These are phyloP conservation scores for Hoplodrina ambigua DNA, from an alignment of 2,888 invertebrate genomes.

Conservation along the genomic window DNA sequence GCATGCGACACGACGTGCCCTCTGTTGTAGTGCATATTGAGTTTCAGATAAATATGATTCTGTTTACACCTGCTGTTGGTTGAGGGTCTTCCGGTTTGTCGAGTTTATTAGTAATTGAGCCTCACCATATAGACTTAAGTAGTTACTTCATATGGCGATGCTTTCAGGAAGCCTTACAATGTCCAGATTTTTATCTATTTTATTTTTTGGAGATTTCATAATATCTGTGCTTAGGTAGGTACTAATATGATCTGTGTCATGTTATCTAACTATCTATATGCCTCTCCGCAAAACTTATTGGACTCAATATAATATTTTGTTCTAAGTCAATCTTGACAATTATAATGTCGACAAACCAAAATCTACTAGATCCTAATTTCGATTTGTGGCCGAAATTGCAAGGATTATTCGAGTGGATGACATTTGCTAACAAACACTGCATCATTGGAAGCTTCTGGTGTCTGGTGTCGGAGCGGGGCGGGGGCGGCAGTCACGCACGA, in stretches of 20 bases:
- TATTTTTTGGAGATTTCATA: not conserved
- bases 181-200: not conserved
- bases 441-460: constrained; percentile 55
- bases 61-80: constrained; percentile 40
- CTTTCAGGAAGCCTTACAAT: constrained; percentile 2
- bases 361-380: not conserved
- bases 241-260: not conserved
- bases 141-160: constrained; percentile 3
- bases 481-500: constrained; percentile 76
- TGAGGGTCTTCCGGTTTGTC: constrained; percentile 43
- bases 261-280: no score
- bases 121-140: not conserved
- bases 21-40: constrained; percentile 43
- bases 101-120: constrained; percentile 17
- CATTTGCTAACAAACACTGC: constrained; percentile 46
- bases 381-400: constrained; percentile 23
- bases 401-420: constrained; percentile 20
- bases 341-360: constrained; percentile 11
- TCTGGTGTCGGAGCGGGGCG: constrained; percentile 40
- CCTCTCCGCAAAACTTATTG: not conserved
- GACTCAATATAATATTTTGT: not conserved
- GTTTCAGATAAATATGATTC: constrained; percentile 52
- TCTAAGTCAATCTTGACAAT: not conserved
- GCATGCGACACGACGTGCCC: constrained; percentile 38
- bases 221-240: not conserved